Conservation (phyloP, 2,888 invertebrate species). For the Noctua fimbriata region DNA sequence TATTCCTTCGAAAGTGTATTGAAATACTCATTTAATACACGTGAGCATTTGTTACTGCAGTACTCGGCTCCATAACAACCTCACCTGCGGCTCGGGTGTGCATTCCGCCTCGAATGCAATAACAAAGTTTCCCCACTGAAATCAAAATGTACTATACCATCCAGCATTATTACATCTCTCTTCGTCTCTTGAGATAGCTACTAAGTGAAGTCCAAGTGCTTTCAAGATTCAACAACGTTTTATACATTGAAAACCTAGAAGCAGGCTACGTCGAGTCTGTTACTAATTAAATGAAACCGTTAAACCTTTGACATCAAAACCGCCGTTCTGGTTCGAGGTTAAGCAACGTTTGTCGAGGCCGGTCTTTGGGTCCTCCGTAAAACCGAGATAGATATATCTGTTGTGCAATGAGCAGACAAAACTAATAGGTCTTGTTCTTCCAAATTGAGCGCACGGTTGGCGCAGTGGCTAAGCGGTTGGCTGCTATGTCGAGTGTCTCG, state of each 20-base stretch:
- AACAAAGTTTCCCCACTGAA: too few species aligned
- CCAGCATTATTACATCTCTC: constrained; percentile 34
- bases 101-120: too few species aligned
- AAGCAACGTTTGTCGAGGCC: not conserved
- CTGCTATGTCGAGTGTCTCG: not conserved
- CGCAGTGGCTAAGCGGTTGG: not conserved
- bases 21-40: too few species aligned
- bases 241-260: constrained; percentile 48
- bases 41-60: too few species aligned
- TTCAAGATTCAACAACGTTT: constrained; percentile 39
- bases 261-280: constrained; percentile 7
- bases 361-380: not conserved
- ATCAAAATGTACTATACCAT: not conserved
- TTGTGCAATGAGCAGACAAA: not conserved
- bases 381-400: not conserved
- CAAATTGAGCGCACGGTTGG: not conserved
- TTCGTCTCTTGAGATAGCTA: constrained; percentile 19
- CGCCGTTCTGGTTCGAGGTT: not conserved
- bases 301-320: constrained; percentile 31
- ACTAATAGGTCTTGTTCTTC: not conserved
- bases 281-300: constrained; percentile 37
- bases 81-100: too few species aligned
- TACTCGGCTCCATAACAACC: too few species aligned
- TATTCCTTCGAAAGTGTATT: too few species aligned
- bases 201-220: constrained; percentile 56